A percentile compares a stretch with the other conserved stretches of the same genome.
Evolutionary conservation across 92 coral and sea anemone species (phyloP).

Genomic region (Siderastrea radians): DNA sequence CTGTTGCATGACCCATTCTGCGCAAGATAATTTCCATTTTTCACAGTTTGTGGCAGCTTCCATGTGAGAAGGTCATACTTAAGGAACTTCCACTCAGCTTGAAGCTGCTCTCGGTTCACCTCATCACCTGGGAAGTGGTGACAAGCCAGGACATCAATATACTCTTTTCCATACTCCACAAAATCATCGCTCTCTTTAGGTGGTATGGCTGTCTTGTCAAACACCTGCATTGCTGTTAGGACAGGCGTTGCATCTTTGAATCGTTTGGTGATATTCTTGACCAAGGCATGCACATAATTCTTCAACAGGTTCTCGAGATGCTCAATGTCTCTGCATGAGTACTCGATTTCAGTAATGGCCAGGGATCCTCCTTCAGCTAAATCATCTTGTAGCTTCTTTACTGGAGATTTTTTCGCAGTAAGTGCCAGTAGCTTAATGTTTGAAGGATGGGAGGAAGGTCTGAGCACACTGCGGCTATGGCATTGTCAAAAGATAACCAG

Average conservation of each 20-base stretch:
- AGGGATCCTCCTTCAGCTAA: constrained; percentile 21
- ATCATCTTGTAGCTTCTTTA: constrained; percentile 12
- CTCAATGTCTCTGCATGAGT: constrained; percentile 19
- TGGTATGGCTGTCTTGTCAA: constrained; percentile 50
- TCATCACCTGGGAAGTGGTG: constrained; percentile 29
- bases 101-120: constrained; percentile 25
- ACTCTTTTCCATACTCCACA: constrained; percentile 12
- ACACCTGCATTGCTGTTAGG: constrained; percentile 38
- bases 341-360: constrained; percentile 8
- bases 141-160: constrained; percentile 4
- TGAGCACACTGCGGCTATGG: constrained; percentile 3
- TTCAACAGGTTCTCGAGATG: constrained; percentile 28
- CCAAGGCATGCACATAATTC: constrained; percentile 26
- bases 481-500: constrained; percentile 28
- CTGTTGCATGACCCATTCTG: constrained; percentile 25
- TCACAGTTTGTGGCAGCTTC: constrained; percentile 33
- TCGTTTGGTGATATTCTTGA: constrained; percentile 19
- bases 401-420: not conserved
- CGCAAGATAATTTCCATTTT: constrained; percentile 8
- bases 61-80: constrained; percentile 28
- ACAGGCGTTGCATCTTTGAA: constrained; percentile 33
- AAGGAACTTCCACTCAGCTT: constrained; percentile 33
- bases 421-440: constrained; percentile 3
- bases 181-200: constrained; percentile 9
- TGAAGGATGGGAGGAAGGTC: constrained; percentile 21